phyloP scores from a whole-genome alignment of 1,140 invertebrate genomes.

The Chironomus striatipennis region DNA sequence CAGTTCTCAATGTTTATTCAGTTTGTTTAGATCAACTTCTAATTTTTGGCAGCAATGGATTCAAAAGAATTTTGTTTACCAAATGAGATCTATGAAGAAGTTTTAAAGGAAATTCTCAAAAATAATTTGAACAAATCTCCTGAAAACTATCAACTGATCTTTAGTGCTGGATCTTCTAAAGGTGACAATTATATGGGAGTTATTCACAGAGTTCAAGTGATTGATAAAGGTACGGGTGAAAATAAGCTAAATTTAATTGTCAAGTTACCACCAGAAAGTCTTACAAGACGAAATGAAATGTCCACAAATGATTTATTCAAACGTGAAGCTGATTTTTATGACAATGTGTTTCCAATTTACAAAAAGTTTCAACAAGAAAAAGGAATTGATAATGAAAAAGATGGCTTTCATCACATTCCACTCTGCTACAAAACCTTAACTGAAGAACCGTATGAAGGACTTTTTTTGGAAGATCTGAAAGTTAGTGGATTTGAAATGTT shows the following conservation, averaged over 20 bases:
- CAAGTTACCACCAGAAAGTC: conserved; percentile 35
- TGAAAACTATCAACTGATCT: not conserved
- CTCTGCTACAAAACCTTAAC: conserved; percentile 37
- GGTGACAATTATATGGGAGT: conserved; percentile 40
- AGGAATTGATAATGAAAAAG: conserved; percentile 28
- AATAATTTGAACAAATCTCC: not conserved
- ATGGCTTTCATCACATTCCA: conserved; percentile 35
- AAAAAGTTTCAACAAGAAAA: conserved; percentile 33
- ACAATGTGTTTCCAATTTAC: conserved; percentile 33
- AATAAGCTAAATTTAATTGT: conserved; percentile 30
- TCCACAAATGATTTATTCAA: conserved; percentile 33
- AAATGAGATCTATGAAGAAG: not conserved
- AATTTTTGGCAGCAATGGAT: too few species aligned
- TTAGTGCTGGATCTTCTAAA: conserved; percentile 30
- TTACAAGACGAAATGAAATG: conserved; percentile 32
- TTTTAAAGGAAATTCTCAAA: not conserved
- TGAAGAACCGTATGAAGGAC: conserved; percentile 40
- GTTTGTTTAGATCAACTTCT: too few species aligned
- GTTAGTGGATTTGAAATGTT: conserved; percentile 39
- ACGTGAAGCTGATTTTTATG: conserved; percentile 38
- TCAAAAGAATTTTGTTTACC: not conserved
- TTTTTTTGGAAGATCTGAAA: conserved; percentile 47
- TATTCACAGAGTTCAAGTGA: conserved; percentile 32
- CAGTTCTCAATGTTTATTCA: too few species aligned
- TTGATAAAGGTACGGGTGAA: not conserved